Conservation (phyloP, 1,140 invertebrate genomes). For the Lepidurus arcticus region DNA sequence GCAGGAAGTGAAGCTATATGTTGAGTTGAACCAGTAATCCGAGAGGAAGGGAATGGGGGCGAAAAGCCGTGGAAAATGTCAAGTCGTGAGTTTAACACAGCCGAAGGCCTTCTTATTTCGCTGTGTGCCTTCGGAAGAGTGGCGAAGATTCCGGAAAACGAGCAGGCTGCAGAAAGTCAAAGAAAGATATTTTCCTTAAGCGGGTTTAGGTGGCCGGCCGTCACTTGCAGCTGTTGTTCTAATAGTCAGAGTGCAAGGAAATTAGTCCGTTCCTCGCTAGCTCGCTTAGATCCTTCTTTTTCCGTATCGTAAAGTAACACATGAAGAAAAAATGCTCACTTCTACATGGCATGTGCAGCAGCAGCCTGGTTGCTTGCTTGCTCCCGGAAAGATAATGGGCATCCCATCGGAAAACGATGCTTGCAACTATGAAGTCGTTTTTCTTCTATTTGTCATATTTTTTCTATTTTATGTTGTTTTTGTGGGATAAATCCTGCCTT, state of each 20-base stretch:
- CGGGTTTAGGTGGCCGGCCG: background rate
- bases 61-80: background rate
- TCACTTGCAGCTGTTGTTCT: constrained; percentile 6
- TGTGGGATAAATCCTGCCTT: background rate
- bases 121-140: background rate
- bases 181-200: background rate
- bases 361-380: constrained; percentile 16
- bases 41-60: background rate
- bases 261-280: constrained; percentile 8
- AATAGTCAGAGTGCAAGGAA: constrained; percentile 15
- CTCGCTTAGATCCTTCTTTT: constrained; percentile 9
- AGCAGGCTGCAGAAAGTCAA: background rate
- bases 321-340: background rate
- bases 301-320: constrained; percentile 5
- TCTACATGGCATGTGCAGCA: background rate
- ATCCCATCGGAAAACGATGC: background rate
- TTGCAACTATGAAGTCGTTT: background rate
- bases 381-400: background rate
- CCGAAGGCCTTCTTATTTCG: background rate
- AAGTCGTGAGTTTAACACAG: background rate
- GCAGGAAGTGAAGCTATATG: background rate
- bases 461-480: background rate
- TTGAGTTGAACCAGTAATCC: background rate
- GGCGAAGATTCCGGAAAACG: background rate
- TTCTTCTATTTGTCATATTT: background rate